A percentile compares a stretch with the other conserved stretches of the same genome.
Evolutionary conservation across 2,113 vertebrate species (phyloP).

Genomic region (Zosterops borbonicus): DNA sequence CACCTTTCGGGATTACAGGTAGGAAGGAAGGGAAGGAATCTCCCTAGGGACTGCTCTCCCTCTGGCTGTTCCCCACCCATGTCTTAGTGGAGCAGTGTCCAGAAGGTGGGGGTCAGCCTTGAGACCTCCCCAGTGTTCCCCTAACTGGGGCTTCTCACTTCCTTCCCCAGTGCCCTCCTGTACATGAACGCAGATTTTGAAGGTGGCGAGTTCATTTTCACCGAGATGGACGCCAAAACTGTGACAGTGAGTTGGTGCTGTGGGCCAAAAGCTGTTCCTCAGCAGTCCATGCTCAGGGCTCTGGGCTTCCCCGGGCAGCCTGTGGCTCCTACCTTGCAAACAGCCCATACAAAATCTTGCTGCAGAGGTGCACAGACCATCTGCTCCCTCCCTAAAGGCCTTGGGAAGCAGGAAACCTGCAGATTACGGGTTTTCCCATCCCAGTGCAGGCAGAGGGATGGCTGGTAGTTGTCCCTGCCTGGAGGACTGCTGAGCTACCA

Average conservation of each 20-base stretch:
- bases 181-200: constrained; percentile 96
- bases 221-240: constrained; percentile 96
- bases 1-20: constrained; percentile 96
- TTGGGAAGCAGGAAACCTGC: neutral
- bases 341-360: neutral
- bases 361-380: neutral
- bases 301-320: neutral
- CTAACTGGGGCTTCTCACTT: neutral
- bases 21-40: neutral
- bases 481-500: constrained; percentile 24
- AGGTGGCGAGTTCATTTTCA: constrained; percentile 97
- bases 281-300: neutral
- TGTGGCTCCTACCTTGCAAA: neutral
- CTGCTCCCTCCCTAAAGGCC: neutral
- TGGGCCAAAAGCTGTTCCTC: neutral
- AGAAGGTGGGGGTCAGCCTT: neutral
- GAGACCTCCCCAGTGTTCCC: neutral
- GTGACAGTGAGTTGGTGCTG: constrained; percentile 82
- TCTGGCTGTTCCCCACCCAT: neutral
- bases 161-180: constrained; percentile 83
- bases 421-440: neutral
- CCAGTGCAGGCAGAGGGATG: neutral
- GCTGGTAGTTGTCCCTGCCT: neutral
- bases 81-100: fast-evolving
- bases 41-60: neutral